Base-by-base conservation (phyloP, 2,797 vertebrate genomes). In the Tadarida brasiliensis region DNA sequence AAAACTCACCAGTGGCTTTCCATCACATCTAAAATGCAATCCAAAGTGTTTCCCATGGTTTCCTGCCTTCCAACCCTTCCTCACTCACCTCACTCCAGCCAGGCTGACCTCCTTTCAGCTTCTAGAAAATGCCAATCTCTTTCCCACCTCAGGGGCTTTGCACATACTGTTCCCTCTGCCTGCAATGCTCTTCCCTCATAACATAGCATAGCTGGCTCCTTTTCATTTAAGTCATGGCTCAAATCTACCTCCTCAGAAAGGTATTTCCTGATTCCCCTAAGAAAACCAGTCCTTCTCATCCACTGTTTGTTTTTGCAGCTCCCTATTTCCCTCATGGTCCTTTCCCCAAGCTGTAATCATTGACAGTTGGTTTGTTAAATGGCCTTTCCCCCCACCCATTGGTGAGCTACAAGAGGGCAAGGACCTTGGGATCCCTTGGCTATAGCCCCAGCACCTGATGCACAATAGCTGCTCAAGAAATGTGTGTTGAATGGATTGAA, bases 111-210 rank as follows among this genome's bases (percentile, higher is more conserved):
- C 68, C 33, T 85, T 78, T 44, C n/a, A 77, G 85, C 19, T 96
- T 95, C 51, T 82, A 24, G 87, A 88, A 95, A 81, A 83, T 26
- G 28, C 35, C 30, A 54, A 10, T 54, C 51, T 93, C 90, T 94
- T 91, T 85, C 84, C 47, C 22, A 84, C 81, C 35, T 77, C 82
- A 76, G 77, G 76, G 47, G 33, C 78, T 83, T 71, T 74, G 68
- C 56, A 57, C 22, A 51, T 61, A 57, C 87, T 73, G 1, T 44
- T 57, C 61, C 78, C 30, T 82, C 39, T 57, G 30, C 33, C 71
- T 90, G 44, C 59, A 88, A 82, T 68, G 77, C 57, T 85, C 81
- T 83, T 93, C 59, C 51, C 70, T 91, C 10, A 10, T 92, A 87
- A 57, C 16, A 54, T 24, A 92, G 61, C n/a, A 51, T n/a, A 33